These are phyloP conservation scores for Lepetodrilus schrolli DNA, from an alignment of 2,888 invertebrate genomes.

Conservation along the genomic window DNA sequence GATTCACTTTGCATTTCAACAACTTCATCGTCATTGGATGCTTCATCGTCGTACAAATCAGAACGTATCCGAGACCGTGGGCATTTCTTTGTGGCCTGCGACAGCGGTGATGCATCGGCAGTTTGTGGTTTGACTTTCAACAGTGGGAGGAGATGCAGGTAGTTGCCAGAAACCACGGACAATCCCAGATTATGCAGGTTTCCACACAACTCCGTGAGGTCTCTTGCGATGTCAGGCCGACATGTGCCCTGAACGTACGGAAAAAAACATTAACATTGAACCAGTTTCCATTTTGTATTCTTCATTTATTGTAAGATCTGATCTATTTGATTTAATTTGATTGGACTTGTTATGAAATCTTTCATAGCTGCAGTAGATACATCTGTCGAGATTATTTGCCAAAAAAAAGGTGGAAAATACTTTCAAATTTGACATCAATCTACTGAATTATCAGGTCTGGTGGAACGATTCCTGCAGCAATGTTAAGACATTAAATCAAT, in stretches of 20 bases:
- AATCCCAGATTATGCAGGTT: not conserved
- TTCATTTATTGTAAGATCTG: too few species aligned
- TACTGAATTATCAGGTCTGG: too few species aligned
- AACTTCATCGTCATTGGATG: slow-evolving; percentile 48
- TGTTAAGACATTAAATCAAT: too few species aligned
- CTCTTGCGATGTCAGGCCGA: not conserved
- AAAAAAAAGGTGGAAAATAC: too few species aligned
- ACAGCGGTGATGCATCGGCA: not conserved
- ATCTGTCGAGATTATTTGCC: too few species aligned
- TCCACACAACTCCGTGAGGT: not conserved
- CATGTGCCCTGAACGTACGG: not conserved
- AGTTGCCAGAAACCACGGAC: slow-evolving; percentile 44
- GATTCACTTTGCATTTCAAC: not conserved
- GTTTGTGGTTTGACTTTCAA: slow-evolving; percentile 27
- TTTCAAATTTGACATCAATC: too few species aligned
- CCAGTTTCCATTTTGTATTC: too few species aligned
- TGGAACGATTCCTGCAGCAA: too few species aligned
- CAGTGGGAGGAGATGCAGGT: slow-evolving; percentile 49
- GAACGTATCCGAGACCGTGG: slow-evolving; percentile 49
- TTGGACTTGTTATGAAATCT: too few species aligned
- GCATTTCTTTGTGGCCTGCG: slow-evolving; percentile 28
- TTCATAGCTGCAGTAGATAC: too few species aligned
- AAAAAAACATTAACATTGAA: not conserved
- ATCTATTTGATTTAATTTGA: too few species aligned
- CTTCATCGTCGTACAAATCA: slow-evolving; percentile 61